These are phyloP conservation scores for Dysdera silvatica DNA, from an alignment of 1,140 invertebrate species.

Conservation along the genomic window DNA sequence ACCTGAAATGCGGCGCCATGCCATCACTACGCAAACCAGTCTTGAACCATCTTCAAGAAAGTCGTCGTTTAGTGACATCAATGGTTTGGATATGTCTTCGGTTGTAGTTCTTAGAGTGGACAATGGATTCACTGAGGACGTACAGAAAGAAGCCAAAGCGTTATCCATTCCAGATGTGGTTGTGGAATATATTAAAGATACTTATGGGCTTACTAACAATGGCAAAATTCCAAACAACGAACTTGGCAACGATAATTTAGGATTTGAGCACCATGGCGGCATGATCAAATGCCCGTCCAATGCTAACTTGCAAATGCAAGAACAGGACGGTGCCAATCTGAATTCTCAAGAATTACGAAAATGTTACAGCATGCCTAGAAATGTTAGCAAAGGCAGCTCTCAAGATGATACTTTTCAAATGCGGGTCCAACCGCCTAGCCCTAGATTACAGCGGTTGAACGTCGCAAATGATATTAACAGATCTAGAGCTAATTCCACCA, in stretches of 20 bases:
- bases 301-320: neutral
- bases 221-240: neutral
- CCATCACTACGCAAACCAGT: neutral
- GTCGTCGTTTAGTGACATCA: too few species aligned
- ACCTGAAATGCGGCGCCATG: constrained; percentile 10
- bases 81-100: too few species aligned
- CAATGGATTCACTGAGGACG: constrained; percentile 8
- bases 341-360: constrained; percentile 1
- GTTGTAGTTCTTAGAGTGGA: too few species aligned
- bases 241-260: too few species aligned
- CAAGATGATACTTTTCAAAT: too few species aligned
- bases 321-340: constrained; percentile 3
- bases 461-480: too few species aligned
- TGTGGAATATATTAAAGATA: constrained; percentile 24
- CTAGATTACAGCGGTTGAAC: too few species aligned
- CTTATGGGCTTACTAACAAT: constrained; percentile 1
- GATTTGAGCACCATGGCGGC: too few species aligned
- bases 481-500: too few species aligned
- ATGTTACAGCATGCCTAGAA: constrained; percentile 1
- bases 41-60: neutral
- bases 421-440: too few species aligned
- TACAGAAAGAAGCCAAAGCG: constrained; percentile 9
- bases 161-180: constrained; percentile 25
- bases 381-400: too few species aligned
- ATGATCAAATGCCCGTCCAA: too few species aligned